phyloP scores from a whole-genome alignment of 2,888 invertebrate genomes.

The Protonemura montana region DNA sequence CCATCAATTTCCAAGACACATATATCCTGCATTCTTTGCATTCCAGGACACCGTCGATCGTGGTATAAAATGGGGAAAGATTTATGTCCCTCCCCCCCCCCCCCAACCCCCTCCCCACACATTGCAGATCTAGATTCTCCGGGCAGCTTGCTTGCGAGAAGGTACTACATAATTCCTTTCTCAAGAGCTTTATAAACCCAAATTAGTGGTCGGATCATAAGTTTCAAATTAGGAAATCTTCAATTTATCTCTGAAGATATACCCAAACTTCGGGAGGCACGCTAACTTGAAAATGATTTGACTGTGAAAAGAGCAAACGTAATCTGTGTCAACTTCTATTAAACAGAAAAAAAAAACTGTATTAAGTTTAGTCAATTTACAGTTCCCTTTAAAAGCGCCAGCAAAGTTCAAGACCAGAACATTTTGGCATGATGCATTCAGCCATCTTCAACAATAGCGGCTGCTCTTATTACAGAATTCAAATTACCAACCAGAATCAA shows the following conservation, averaged over 20 bases:
- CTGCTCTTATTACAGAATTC: no score
- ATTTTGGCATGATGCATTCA: not conserved
- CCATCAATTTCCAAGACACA: not conserved
- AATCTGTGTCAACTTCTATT: not conserved
- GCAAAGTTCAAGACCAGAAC: not conserved
- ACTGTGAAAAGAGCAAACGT: not conserved
- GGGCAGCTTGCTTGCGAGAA: not conserved
- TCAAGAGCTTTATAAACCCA: not conserved
- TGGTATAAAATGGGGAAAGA: not conserved
- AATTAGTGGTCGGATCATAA: conserved; percentile 12
- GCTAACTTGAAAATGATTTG: not conserved
- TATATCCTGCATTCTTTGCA: conserved; percentile 3
- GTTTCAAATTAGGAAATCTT: not conserved
- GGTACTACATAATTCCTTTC: conserved; percentile 7
- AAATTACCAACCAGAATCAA: not conserved
- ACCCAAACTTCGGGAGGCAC: not conserved
- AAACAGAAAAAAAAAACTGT: not conserved
- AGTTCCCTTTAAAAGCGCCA: not conserved
- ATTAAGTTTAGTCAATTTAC: not conserved
- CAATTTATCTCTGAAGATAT: not conserved
- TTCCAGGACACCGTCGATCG: not conserved
- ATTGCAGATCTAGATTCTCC: not conserved
- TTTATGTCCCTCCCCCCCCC: no score
- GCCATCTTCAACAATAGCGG: no score
- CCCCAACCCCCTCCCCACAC: no score